Evolutionary conservation across 2,113 vertebrate genomes (phyloP), one percentile per base, ranked within the genome.

Genomic region (Hypanus sabinus): DNA sequence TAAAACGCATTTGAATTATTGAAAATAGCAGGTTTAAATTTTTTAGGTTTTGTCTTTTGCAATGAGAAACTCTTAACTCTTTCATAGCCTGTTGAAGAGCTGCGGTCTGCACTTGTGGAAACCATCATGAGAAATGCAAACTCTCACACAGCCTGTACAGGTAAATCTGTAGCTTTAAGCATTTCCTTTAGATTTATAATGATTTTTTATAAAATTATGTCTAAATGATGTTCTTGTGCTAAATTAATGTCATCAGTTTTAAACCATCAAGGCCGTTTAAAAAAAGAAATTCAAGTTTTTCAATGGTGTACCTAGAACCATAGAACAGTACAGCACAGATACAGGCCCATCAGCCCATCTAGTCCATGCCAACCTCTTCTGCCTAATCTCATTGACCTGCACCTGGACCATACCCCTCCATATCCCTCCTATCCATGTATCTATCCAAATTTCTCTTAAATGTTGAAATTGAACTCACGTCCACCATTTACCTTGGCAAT

Each of bases 81-180:
- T 30, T 93, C 46, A 16, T 70, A 93, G 91, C 91, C 91, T 55
- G 91, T 93, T 20, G 68, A 93, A 71, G 68, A 93, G 24, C 38
- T 93, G 9, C 91, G 91, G 46, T 93, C 33, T 46, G 91, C 91
- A 6, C 91, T 93, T 24, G 91, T 93, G 1, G 36, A 93, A 73
- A 16, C 38, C 70, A 38, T 93, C 68, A 55, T 93, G 91, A 93
- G 70, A n/a, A 93, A 93, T 1, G 70, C 36, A 46, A 73, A 18
- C 91, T 55, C 91, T 27, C 70, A 7, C 38, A 3, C 68, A 55
- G 36, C 91, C 36, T 73, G 1, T 1, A 9, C 91, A 93, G 91
- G 91, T 93, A 93, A 73, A 27, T 75, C 30, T 38, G 6, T 30
- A 30, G 90, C 65, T 9, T 71, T 24, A 71, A 11, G 20, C 22